phyloP scores from a whole-genome alignment of 2,797 vertebrate genomes.

The Orestias chungarensis region DNA sequence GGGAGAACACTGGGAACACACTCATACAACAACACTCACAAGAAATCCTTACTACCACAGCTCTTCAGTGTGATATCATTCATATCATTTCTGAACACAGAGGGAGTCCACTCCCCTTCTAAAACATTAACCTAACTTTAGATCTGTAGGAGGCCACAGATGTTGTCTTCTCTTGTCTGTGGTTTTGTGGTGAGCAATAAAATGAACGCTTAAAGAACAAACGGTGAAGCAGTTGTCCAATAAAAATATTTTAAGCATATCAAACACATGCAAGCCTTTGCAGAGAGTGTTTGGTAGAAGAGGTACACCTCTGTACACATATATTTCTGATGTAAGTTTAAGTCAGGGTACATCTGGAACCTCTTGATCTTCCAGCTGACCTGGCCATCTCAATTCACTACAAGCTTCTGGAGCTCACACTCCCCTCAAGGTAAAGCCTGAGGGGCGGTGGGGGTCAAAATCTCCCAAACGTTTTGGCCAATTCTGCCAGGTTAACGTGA shows the following conservation, averaged over 20 bases:
- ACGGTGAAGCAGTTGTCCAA: not conserved
- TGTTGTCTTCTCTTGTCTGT: slow-evolving; percentile 1
- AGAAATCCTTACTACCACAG: not conserved
- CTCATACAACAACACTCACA: not conserved
- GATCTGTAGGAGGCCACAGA: slow-evolving; percentile 25
- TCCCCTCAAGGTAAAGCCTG: not conserved
- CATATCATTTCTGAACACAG: slow-evolving; percentile 24
- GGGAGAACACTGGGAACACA: slow-evolving; percentile 2
- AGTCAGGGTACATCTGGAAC: slow-evolving; percentile 59
- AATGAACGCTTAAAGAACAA: not conserved
- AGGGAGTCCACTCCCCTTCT: slow-evolving; percentile 49
- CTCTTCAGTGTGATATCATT: slow-evolving; percentile 13
- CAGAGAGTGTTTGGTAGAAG: too few species aligned
- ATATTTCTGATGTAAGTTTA: slow-evolving; percentile 64
- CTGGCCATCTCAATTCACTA: slow-evolving; percentile 48
- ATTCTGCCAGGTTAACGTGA: too few species aligned
- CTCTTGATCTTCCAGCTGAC: slow-evolving; percentile 60
- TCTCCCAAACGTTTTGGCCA: too few species aligned
- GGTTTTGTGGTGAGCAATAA: slow-evolving; percentile 9
- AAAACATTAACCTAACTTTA: slow-evolving; percentile 16
- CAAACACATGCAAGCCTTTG: slow-evolving; percentile 8
- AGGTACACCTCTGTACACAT: too few species aligned
- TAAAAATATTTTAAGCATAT: not conserved
- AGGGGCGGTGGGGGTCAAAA: too few species aligned
- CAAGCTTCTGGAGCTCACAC: slow-evolving; percentile 38